Evolutionary conservation across 2,888 invertebrate genomes (phyloP), one percentile per base, ranked within the genome.

Genomic region (Hedya salicella): DNA sequence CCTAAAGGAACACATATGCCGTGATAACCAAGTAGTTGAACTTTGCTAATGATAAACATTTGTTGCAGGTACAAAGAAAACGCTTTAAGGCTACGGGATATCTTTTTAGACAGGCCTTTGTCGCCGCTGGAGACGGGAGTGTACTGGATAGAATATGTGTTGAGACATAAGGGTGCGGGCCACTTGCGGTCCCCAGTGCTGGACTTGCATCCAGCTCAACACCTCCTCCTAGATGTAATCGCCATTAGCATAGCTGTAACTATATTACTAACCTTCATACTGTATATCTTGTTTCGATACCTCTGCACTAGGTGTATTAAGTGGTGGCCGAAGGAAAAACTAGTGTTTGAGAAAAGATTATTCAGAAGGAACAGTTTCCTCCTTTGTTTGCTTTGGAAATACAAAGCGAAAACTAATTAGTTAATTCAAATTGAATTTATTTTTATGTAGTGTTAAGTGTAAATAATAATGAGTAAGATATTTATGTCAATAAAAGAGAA

Each of bases 131-230:
- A 95, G 30, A 93, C 93, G 21, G 94, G 94, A 0, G 83, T 94
- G 0, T 95, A 94, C 81, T 95, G 95, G 95, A 91, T 94, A 56
- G 95, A 95, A 78, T 94, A 95, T 71, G 93, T 95, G 0, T 80
- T 94, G 6, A 89, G 94, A 40, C 94, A 94, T 72, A 91, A 92
- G 63, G 94, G 94, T 0, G 94, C 94, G 0, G 71, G 79, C 0
- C 93, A 94, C 67, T 69, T 94, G 25, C 83, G 92, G 44, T 92
- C 92, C n/a, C 89, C 92, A 0, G 92, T 92, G 0, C 80, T 91
- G 1, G 91, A 93, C 65, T 79, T 94, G 14, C 76, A 88, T 0
- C 81, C 87, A 69, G 80, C 89, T 32, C 93, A 94, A 88, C 85
- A 89, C 73, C 74, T 90, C 17, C 76, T 92, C 54, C 73, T 93